Percentiles rank a stretch among this genome's conserved stretches.
These are phyloP conservation scores for Saccostrea glomerata DNA, from an alignment of 1,140 invertebrate species.

Conservation along the genomic window DNA sequence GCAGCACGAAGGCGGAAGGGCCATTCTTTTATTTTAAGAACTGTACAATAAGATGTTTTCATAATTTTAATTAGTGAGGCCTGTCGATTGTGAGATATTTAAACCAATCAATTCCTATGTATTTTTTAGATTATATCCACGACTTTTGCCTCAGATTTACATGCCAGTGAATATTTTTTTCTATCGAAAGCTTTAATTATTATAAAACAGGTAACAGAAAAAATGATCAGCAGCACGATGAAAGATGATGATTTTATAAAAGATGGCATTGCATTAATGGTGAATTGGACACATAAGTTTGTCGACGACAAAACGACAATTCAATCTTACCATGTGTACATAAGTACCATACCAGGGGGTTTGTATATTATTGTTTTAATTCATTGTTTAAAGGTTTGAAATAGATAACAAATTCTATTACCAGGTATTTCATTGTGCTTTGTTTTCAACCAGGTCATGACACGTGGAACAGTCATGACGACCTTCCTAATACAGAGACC, in stretches of 20 bases:
- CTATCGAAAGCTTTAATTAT: background rate
- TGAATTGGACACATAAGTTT: conserved; percentile 52
- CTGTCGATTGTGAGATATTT: background rate
- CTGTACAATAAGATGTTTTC: background rate
- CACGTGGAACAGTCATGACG: too few species aligned
- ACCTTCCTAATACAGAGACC: too few species aligned
- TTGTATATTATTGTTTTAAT: background rate
- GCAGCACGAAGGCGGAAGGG: too few species aligned
- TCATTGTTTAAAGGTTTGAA: too few species aligned
- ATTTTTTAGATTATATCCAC: background rate
- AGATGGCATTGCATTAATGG: conserved; percentile 38
- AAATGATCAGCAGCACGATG: conserved; percentile 29
- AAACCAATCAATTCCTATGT: background rate
- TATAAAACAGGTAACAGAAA: conserved; percentile 8
- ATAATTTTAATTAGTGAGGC: background rate
- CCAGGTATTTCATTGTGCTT: too few species aligned
- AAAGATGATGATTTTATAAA: conserved; percentile 51
- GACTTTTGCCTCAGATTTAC: background rate
- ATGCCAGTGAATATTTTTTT: background rate
- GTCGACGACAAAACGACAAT: conserved; percentile 6
- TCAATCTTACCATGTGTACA: conserved; percentile 39
- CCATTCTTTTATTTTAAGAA: too few species aligned
- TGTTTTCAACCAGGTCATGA: too few species aligned
- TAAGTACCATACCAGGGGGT: conserved; percentile 55
- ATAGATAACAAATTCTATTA: too few species aligned